A percentile compares a stretch with the other conserved stretches of the same genome.
Evolutionary conservation across 2,888 invertebrate genomes (phyloP).

Genomic region (Hydraecia micacea): DNA sequence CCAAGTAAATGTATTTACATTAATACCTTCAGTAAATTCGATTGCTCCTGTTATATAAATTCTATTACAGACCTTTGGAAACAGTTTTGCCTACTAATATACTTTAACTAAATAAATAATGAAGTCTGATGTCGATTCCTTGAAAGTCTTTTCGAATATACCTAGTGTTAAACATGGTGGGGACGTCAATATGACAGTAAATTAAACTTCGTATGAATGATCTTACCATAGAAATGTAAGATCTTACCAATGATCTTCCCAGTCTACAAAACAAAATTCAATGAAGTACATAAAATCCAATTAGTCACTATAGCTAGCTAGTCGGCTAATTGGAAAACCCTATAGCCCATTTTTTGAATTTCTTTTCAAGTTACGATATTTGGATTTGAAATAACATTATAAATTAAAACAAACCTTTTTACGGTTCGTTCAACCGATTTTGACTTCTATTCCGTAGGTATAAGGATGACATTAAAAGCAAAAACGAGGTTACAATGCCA

Average conservation of each 20-base stretch:
- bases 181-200: background rate
- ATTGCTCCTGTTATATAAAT: constrained; percentile 31
- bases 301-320: background rate
- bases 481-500: too few species aligned
- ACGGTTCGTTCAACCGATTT: too few species aligned
- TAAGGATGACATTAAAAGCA: too few species aligned
- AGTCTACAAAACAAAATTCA: background rate
- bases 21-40: constrained; percentile 27
- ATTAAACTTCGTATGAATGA: background rate
- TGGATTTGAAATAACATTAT: too few species aligned
- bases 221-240: too few species aligned
- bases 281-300: background rate
- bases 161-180: too few species aligned
- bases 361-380: background rate
- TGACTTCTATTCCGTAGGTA: too few species aligned
- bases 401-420: too few species aligned
- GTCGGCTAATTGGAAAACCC: background rate
- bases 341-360: background rate
- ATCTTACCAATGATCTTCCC: background rate
- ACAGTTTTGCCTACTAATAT: constrained; percentile 26
- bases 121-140: background rate
- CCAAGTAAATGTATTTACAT: constrained; percentile 37
- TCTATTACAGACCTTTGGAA: constrained; percentile 12
- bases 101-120: constrained; percentile 18
- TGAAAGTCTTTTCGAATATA: background rate